Base-by-base conservation (phyloP, 2,888 invertebrate species). In the Amblyteles armatorius region DNA sequence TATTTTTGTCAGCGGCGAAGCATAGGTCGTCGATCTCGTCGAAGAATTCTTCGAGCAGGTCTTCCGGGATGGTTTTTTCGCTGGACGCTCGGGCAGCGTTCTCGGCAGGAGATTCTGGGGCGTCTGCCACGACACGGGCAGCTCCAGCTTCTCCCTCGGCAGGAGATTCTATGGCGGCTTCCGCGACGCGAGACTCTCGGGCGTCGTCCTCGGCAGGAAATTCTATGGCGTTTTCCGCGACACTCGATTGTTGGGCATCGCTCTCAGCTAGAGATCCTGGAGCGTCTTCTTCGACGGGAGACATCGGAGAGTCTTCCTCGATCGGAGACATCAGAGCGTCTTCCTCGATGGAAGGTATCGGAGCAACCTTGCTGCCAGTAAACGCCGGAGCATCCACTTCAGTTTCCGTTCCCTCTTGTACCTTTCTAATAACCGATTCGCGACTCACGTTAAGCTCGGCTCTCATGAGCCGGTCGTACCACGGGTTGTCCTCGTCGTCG, bases 381-480 rank as follows among this genome's bases (percentile, higher is more conserved):
- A 3, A n/a, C 55, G 16, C 40, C 33, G 50, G 22, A 9, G 22
- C 44, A 3, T 50, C 71, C 33, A 69, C 76, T 44, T 55, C 71
- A n/a, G 19, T 60, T 71, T 7, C 44, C 48, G 16, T 13, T 78
- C 57, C 0, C 57, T 22, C 13, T 6, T 26, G 4, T 6, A 19
- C 69, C 36, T 69, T 44, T 13, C 77, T 60, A 7, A 60, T 50
- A 7, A 9, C 60, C 33, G 65, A 33, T 11, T 80, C 83, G 16
- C 69, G 82, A 69, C 81, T 85, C 7, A 87, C 85, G 52, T 86
- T 88, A 2, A 88, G 7, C 48, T 91, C 90, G 80, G 90, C 92
- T 48, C 88, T 82, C 5, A 90, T 90, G 16, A 92, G 83, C 52
- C 89, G 87, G 13, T 89, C 57, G 9, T 91, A 78, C 90, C 91